Base-by-base conservation (phyloP, 2,113 vertebrate genomes). In the Poeciliopsis retropinna region DNA sequence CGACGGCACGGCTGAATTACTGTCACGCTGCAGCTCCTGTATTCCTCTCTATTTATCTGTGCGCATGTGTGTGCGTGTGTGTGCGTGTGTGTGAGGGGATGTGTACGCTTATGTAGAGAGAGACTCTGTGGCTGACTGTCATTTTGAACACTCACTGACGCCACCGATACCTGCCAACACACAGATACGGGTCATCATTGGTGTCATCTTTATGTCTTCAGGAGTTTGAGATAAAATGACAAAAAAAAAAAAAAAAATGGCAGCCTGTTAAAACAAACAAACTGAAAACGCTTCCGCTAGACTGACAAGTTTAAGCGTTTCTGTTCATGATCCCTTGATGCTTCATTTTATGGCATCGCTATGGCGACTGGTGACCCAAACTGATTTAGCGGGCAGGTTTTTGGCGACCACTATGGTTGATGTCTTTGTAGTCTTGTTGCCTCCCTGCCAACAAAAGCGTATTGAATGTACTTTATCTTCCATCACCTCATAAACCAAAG, bases 1-100 rank as follows among this genome's bases (percentile, higher is more conserved):
- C 63, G 65, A 87, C 82, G 85, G 79, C 75, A 9, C 7, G 17
- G 60, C 11, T 88, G 88, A 92, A 80, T 87, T 88, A 88, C 68
- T 74, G 66, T 64, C 5, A 3, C 22, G 31, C 67, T 28, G 31
- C 70, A 31, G 62, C 76, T 70, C 65, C 66, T 81, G 77, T 81
- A 84, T 84, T 81, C 76, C 54, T 64, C 57, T 80, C 29, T 2
- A 14, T 79, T 73, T 73, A 57, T 62, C 34, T 65, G 64, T 25
- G 60, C 37, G 62, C 65, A 60, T 31, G 44, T 66, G 60, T 19
- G 34, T 37, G 34, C 9, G 32, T 9, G 34, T 64, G 62, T 31
- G 44, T 66, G 64, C 6, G 32, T 9, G 32, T 31, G 54, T 64
- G 60, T 12, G 10, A 37, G 34, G n/a, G 41, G 57, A 29, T 9